Conservation (phyloP, 1,140 invertebrate genomes). For the Bombus pyrosoma region DNA sequence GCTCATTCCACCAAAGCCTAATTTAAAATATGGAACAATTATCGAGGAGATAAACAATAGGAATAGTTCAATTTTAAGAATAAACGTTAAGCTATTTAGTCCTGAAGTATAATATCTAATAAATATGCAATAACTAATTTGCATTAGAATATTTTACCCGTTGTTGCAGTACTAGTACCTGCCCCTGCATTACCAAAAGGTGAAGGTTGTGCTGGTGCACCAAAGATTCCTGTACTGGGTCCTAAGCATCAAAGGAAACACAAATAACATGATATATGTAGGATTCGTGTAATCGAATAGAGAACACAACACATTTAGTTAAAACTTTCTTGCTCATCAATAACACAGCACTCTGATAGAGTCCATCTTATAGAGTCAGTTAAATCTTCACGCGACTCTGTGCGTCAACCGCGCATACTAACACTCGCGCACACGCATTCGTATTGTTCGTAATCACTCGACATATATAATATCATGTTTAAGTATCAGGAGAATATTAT, state of each 20-base stretch:
- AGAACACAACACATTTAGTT: no score
- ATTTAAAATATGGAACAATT: constrained; percentile 3
- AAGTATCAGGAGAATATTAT: not conserved
- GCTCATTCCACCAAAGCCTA: constrained; percentile 82
- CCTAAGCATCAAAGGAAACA: constrained; percentile 55
- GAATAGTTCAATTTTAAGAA: not conserved
- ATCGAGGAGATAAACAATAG: not conserved
- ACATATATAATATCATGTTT: not conserved
- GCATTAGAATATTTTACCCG: constrained; percentile 61
- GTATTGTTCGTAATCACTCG: not conserved
- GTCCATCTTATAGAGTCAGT: no score
- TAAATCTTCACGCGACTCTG: not conserved
- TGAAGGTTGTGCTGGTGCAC: constrained; percentile 77
- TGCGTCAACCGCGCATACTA: not conserved
- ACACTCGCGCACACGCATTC: not conserved
- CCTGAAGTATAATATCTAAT: not conserved
- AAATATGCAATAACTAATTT: constrained; percentile 23
- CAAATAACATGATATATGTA: not conserved
- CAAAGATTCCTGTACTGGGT: constrained; percentile 84
- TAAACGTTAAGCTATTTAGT: not conserved
- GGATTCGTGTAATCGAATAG: no score
- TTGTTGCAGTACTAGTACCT: constrained; percentile 78
- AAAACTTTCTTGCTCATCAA: no score
- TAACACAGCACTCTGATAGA: no score
- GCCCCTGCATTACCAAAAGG: constrained; percentile 81